phyloP scores from a whole-genome alignment of 2,113 vertebrate species.

The Aegithalos caudatus region DNA sequence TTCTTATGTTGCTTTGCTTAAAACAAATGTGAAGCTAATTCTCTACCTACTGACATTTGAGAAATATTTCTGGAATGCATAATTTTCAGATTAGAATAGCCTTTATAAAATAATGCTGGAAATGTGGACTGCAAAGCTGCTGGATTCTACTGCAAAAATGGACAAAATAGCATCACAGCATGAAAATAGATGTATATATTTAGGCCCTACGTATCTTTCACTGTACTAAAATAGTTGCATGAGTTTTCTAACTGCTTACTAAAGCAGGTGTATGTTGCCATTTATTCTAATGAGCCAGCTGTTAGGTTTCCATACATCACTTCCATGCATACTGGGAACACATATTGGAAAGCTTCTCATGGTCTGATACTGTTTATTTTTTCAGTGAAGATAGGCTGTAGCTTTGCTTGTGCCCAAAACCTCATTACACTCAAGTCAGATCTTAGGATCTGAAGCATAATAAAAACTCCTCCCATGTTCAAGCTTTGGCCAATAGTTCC shows the following conservation, averaged over 20 bases:
- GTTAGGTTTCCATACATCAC: neutral
- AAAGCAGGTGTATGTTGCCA: neutral
- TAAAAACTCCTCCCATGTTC: neutral
- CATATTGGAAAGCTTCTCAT: neutral
- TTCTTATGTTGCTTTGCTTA: neutral
- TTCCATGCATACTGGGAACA: neutral
- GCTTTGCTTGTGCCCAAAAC: neutral
- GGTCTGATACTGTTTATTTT: neutral
- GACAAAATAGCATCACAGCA: neutral
- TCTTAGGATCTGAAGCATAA: neutral
- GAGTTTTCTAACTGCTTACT: neutral
- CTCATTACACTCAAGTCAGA: neutral
- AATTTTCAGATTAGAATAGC: neutral
- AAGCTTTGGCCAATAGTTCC: neutral
- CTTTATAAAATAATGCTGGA: neutral
- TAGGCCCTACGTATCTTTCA: neutral
- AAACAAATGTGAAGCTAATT: neutral
- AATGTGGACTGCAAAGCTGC: neutral
- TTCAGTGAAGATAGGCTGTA: neutral
- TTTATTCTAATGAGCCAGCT: neutral
- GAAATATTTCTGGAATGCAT: neutral
- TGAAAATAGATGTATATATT: neutral
- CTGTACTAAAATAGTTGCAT: neutral
- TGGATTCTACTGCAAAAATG: neutral
- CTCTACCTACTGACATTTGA: neutral